Evolutionary conservation across 2,888 invertebrate species (phyloP).

Genomic region (Eilema griseolum): DNA sequence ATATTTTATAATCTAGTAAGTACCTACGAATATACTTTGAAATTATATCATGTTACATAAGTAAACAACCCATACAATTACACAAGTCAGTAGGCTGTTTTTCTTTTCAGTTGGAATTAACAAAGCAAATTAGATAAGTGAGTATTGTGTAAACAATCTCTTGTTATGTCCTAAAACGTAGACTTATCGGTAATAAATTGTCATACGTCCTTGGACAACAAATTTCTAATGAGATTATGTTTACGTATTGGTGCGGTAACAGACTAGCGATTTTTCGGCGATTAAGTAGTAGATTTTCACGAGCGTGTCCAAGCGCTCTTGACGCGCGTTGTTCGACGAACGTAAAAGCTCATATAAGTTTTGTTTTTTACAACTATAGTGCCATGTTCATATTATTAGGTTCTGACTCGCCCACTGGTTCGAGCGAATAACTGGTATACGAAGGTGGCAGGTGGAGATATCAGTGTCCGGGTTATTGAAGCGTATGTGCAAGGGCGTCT

Average conservation of each 20-base stretch:
- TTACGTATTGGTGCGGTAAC: background rate
- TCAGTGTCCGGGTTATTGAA: background rate
- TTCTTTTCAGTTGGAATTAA: background rate
- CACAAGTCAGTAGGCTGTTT: background rate
- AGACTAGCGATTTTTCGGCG: background rate
- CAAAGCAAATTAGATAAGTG: constrained; percentile 22
- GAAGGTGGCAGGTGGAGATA: background rate
- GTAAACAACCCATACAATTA: background rate
- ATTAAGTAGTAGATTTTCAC: background rate
- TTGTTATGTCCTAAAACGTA: constrained; percentile 29
- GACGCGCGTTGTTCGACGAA: too few species aligned
- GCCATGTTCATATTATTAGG: too few species aligned
- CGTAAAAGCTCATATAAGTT: too few species aligned
- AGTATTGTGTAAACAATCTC: constrained; percentile 33
- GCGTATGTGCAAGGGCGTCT: background rate
- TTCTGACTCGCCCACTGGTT: background rate
- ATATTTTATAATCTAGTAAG: background rate
- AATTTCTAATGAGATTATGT: constrained; percentile 27
- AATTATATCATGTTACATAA: background rate
- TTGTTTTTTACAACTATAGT: too few species aligned
- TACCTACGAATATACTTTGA: too few species aligned
- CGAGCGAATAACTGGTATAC: background rate
- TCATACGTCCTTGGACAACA: constrained; percentile 24
- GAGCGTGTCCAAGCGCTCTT: too few species aligned
- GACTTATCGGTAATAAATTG: constrained; percentile 19